Conservation (phyloP, 2,888 invertebrate genomes). For the Zeuzera pyrina region DNA sequence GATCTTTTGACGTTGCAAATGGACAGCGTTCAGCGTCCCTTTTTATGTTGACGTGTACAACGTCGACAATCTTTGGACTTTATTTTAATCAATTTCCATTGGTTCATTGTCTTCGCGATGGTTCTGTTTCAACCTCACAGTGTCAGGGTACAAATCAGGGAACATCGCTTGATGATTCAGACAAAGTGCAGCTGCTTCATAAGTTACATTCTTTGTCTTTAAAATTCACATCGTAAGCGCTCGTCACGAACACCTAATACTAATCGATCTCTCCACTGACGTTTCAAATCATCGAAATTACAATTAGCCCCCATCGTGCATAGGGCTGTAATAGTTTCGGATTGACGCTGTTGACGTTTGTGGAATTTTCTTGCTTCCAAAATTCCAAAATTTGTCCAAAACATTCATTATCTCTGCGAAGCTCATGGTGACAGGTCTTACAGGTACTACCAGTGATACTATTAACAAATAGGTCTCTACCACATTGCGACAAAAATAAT, state of each 20-base stretch:
- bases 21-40: background rate
- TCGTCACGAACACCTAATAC: too few relatives aligned
- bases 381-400: slow-evolving; percentile 4
- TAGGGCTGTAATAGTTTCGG: slow-evolving; percentile 2
- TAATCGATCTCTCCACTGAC: slow-evolving; percentile 3
- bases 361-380: slow-evolving; percentile 1
- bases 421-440: background rate
- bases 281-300: slow-evolving; percentile 3
- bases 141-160: background rate
- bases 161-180: background rate
- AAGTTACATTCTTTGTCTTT: background rate
- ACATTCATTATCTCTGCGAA: background rate
- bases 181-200: background rate
- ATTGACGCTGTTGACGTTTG: background rate
- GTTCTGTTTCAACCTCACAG: background rate
- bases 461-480: background rate
- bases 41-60: background rate
- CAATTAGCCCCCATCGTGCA: slow-evolving; percentile 1
- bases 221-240: background rate
- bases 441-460: background rate
- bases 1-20: background rate
- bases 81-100: background rate
- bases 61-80: background rate
- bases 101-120: background rate
- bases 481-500: slow-evolving; percentile 3